A percentile compares a stretch with the other conserved stretches of the same genome.
Evolutionary conservation across 2,113 vertebrate genomes (phyloP).

Genomic region (Oreochromis aureus): DNA sequence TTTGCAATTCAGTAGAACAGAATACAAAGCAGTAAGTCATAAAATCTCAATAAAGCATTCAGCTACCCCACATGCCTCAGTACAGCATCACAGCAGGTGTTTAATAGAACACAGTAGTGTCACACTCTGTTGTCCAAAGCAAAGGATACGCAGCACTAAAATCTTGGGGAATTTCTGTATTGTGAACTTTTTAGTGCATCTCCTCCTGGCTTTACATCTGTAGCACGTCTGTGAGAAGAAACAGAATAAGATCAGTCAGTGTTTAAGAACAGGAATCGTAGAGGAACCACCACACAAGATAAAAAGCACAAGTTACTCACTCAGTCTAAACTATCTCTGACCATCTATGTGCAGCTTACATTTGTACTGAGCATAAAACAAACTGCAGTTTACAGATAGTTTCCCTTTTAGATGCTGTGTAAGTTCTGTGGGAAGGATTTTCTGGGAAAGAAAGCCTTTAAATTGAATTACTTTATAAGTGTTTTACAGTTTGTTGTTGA

Average conservation of each 20-base stretch:
- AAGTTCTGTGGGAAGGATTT: neutral
- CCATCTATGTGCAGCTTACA: neutral
- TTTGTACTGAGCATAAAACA: neutral
- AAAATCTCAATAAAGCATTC: neutral
- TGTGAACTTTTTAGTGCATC: conserved; percentile 97
- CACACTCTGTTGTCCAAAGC: neutral
- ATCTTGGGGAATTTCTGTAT: conserved; percentile 98
- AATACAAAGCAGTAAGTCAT: neutral
- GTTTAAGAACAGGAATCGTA: neutral
- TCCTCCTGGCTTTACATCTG: conserved; percentile 91
- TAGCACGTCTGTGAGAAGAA: conserved; percentile 82
- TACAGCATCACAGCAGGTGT: neutral
- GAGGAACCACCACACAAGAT: neutral
- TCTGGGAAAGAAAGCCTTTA: neutral
- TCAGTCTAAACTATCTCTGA: neutral
- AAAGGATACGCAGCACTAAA: conserved; percentile 97
- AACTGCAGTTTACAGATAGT: neutral
- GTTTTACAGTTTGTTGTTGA: neutral
- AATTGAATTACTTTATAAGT: neutral
- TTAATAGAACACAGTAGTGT: neutral
- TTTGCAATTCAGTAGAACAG: neutral
- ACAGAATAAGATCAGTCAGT: neutral
- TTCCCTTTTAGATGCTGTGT: neutral
- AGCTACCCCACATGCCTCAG: neutral
- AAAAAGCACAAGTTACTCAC: neutral